phyloP scores from a whole-genome alignment of 2,888 invertebrate genomes.

The Watsonalla cultraria region DNA sequence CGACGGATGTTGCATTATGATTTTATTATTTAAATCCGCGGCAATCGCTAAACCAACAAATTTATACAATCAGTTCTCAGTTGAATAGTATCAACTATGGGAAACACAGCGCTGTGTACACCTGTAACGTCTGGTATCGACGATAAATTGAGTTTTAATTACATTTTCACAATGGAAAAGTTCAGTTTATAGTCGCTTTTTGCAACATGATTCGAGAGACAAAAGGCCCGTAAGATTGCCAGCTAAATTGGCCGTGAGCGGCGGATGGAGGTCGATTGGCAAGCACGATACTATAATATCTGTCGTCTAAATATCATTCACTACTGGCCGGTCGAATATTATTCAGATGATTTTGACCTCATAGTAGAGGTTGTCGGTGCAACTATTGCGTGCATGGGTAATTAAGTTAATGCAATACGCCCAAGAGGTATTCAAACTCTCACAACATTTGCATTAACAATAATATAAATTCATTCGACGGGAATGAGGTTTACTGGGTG shows the following conservation, averaged over 20 bases:
- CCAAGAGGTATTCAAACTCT: constrained; percentile 5
- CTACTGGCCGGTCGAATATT: neutral
- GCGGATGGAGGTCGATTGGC: constrained; percentile 52
- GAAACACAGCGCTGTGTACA: constrained; percentile 3
- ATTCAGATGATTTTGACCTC: constrained; percentile 5
- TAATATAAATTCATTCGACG: neutral
- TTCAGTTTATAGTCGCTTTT: constrained; percentile 39
- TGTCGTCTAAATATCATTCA: constrained; percentile 7
- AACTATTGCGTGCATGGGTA: constrained; percentile 22
- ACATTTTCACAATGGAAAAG: constrained; percentile 37
- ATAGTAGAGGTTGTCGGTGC: constrained; percentile 16
- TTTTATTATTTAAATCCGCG: constrained; percentile 8
- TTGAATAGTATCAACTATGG: constrained; percentile 12
- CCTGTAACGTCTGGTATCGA: constrained; percentile 13
- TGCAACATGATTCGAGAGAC: constrained; percentile 43
- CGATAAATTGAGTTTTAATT: constrained; percentile 29
- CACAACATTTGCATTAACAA: neutral
- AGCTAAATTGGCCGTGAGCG: constrained; percentile 56
- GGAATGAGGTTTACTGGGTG: neutral
- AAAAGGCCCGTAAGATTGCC: constrained; percentile 50
- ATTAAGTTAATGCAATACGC: constrained; percentile 24
- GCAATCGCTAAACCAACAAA: constrained; percentile 7
- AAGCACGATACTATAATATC: constrained; percentile 20
- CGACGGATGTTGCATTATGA: constrained; percentile 29
- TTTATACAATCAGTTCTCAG: neutral